Percentiles rank a stretch among this genome's conserved stretches.
phyloP scores from a whole-genome alignment of 2,888 invertebrate species.

The Stenolophus ochropezus region DNA sequence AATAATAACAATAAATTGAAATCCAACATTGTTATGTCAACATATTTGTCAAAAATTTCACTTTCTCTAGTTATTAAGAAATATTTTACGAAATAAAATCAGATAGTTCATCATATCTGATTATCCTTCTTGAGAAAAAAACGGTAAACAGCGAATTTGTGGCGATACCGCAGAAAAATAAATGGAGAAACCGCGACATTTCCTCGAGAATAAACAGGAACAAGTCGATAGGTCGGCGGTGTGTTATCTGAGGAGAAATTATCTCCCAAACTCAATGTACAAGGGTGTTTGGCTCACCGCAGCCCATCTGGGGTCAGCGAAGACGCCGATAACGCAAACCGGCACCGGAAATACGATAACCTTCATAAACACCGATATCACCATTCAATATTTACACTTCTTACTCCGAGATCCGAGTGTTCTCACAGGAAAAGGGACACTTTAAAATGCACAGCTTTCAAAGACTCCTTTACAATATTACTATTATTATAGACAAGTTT shows the following conservation, averaged over 20 bases:
- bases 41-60: too few species aligned
- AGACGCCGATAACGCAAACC: constrained; percentile 5
- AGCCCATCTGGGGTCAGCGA: constrained; percentile 19
- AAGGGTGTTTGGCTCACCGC: neutral
- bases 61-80: too few species aligned
- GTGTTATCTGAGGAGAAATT: neutral
- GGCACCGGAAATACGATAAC: constrained; percentile 41
- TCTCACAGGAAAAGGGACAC: neutral
- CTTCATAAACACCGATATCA: constrained; percentile 49
- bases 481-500: too few species aligned
- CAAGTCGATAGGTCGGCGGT: neutral
- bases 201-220: constrained; percentile 31
- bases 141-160: neutral
- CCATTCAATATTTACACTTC: constrained; percentile 37
- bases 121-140: neutral
- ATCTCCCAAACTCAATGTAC: constrained; percentile 14
- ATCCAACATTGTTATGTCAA: too few species aligned
- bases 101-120: too few species aligned
- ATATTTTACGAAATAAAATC: too few species aligned
- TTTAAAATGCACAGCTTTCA: too few species aligned
- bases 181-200: neutral
- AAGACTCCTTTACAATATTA: too few species aligned
- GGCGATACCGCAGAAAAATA: neutral
- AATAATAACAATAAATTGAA: too few species aligned
- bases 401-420: neutral